These are phyloP conservation scores for Zeugodacus cucurbitae DNA, from an alignment of 1,140 invertebrate genomes.

Conservation along the genomic window DNA sequence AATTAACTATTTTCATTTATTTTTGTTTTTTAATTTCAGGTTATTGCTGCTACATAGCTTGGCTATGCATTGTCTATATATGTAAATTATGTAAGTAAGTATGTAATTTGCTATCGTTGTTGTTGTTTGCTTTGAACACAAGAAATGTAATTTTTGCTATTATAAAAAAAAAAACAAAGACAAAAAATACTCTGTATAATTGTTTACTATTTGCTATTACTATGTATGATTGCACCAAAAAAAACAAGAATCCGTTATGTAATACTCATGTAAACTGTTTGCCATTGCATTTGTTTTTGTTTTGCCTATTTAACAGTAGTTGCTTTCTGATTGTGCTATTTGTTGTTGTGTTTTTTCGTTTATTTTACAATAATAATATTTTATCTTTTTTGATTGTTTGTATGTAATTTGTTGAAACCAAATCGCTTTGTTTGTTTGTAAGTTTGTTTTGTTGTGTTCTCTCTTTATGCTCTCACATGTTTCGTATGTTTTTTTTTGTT, in stretches of 20 bases:
- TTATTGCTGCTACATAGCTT: background rate
- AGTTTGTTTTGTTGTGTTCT: background rate
- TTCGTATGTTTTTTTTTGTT: background rate
- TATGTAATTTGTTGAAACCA: slow-evolving; percentile 42
- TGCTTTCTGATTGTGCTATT: slow-evolving; percentile 4
- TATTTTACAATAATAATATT: background rate
- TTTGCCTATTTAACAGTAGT: background rate
- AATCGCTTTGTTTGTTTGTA: slow-evolving; percentile 13
- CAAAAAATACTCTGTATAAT: background rate
- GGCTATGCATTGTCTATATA: background rate
- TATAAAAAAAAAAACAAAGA: background rate
- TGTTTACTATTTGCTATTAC: background rate
- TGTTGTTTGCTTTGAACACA: slow-evolving; percentile 20
- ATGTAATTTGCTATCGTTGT: slow-evolving; percentile 18
- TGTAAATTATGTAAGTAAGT: slow-evolving; percentile 1
- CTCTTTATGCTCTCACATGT: background rate
- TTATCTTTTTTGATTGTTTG: slow-evolving; percentile 17
- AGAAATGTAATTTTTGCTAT: background rate
- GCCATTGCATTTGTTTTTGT: background rate
- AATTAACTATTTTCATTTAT: background rate
- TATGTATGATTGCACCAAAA: background rate
- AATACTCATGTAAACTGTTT: background rate
- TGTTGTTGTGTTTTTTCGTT: background rate
- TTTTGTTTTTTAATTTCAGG: slow-evolving; percentile 5
- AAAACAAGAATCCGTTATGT: background rate